Conservation (phyloP, 2,797 vertebrate genomes). For the Pogonophryne albipinna region DNA sequence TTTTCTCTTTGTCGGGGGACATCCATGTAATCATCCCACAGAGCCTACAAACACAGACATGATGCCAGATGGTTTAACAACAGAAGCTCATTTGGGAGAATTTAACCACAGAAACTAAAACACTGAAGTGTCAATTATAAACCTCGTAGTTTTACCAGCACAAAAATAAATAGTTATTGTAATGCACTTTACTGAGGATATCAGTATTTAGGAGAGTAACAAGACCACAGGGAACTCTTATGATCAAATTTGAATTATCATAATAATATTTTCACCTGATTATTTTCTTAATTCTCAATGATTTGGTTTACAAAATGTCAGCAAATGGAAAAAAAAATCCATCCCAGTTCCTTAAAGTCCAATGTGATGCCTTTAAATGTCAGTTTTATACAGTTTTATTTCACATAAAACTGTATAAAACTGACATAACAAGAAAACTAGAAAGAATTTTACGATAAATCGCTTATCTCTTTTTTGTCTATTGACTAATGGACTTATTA, state of each 20-base stretch:
- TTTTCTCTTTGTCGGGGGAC: slow-evolving; percentile 89
- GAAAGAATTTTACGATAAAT: too few species aligned
- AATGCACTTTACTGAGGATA: not conserved
- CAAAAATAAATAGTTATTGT: not conserved
- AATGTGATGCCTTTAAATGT: too few species aligned
- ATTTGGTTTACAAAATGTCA: too few species aligned
- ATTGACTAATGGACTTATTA: too few species aligned
- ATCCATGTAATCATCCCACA: slow-evolving; percentile 96
- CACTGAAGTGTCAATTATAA: not conserved
- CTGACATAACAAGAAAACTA: too few species aligned
- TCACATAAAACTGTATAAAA: too few species aligned
- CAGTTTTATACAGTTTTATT: too few species aligned
- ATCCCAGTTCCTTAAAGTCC: too few species aligned
- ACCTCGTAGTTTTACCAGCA: not conserved
- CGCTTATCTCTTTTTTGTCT: too few species aligned
- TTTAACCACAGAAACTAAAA: slow-evolving; percentile 8
- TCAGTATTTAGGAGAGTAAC: not conserved
- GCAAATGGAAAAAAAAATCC: too few species aligned
- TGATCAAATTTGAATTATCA: not conserved
- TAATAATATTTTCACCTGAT: too few species aligned
- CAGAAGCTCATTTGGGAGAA: not conserved
- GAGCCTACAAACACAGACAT: slow-evolving; percentile 73
- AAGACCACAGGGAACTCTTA: not conserved
- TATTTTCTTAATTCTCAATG: too few species aligned
- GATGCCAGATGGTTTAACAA: not conserved